phyloP scores from a whole-genome alignment of 2,888 invertebrate genomes.

The Troglohyphantes excavatus region DNA sequence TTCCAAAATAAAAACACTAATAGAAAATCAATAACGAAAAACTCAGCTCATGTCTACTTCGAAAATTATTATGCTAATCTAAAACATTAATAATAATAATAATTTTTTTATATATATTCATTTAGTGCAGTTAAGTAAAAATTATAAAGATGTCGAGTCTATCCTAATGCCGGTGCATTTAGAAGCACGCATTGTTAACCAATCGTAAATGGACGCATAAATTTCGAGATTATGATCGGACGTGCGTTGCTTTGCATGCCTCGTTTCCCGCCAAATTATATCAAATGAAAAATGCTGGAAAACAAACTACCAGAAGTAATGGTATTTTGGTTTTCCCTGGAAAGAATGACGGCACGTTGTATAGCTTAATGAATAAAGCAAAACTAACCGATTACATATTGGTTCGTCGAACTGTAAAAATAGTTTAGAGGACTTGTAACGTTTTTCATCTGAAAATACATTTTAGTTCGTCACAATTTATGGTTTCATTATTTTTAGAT shows the following conservation, averaged over 20 bases:
- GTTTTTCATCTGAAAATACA: no score
- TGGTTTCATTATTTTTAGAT: no score
- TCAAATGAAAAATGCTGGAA: not conserved
- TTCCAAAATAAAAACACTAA: no score
- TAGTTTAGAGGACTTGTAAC: no score
- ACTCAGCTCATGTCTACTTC: no score
- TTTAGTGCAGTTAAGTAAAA: not conserved
- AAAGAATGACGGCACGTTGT: not conserved
- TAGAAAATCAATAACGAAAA: no score
- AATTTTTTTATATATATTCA: no score
- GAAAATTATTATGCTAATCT: no score
- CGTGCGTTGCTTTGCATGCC: constrained; percentile 11
- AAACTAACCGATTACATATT: no score
- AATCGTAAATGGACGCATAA: constrained; percentile 50
- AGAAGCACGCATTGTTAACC: constrained; percentile 42
- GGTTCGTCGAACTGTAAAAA: no score
- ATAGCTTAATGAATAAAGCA: not conserved
- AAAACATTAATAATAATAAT: no score
- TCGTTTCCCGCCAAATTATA: not conserved
- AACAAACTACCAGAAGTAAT: not conserved
- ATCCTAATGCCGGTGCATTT: not conserved
- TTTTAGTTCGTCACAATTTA: no score
- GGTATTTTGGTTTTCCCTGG: not conserved
- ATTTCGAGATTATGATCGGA: constrained; percentile 46
- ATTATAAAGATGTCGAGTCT: constrained; percentile 27